Base-by-base conservation (phyloP, 2,797 vertebrate genomes). In the Sphenopsis melanotis region DNA sequence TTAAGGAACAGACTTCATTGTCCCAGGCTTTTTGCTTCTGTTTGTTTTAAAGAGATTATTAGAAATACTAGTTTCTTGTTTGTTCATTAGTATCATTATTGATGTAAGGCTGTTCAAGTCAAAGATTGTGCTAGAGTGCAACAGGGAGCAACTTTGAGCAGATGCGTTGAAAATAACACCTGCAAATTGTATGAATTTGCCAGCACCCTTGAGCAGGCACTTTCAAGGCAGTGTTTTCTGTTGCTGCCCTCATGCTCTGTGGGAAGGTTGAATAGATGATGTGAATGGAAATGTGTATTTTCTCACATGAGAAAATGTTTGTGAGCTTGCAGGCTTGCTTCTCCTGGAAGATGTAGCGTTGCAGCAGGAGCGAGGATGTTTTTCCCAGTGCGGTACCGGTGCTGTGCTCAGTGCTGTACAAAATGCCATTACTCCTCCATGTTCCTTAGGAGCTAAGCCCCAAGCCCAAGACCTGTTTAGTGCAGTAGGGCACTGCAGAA, bases 1-100 rank as follows among this genome's bases (percentile, higher is more conserved):
- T 93, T 72, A 50, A 80, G 78, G 30, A 90, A 8, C 26, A 27
- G 24, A 44, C 15, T 74, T 90, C 15, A 46, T 72, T 83, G 59
- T 82, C 60, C 1, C 3, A n/a, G 10, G 11, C 15, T 81, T 90
- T 86, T 61, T 90, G n/a, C 69, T 82, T 93, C 57, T 90, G 44
- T 93, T 92, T 87, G 37, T 87, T 83, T 92, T 77, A 70, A 84
- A 64, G 60, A 60, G 18, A 47, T 85, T 49, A 70, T 89, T 89
- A 75, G 72, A 95, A 92, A 83, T 93, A 80, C 10, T 84, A 2
- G 1, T 68, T 84, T 82, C 56, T 93, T 77, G 59, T 94, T 91
- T 92, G 53, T 64, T 72, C 57, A 4, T 71, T 68, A 37, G 46
- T 60, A 93, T 95, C 90, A 71, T 46, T 80, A 71, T 34, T 90